Evolutionary conservation across 2,113 vertebrate genomes (phyloP), one percentile per base, ranked within the genome.

Genomic region (Actinemys pallida): DNA sequence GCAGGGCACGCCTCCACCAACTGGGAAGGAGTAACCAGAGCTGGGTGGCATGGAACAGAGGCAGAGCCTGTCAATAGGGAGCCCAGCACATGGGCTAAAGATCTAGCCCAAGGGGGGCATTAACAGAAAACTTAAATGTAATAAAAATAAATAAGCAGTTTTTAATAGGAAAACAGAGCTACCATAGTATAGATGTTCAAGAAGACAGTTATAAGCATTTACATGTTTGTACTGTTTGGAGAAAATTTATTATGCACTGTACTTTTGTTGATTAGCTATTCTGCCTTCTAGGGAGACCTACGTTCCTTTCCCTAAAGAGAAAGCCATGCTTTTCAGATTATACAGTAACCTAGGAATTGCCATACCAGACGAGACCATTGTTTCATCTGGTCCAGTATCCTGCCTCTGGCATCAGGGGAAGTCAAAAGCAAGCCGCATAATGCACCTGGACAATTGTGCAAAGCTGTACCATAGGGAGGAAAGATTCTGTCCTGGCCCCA

Each of bases 81-180:
- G 35, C 14, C 62, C 14, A 65, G 31, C 31, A 22, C 93, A 83
- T 75, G 45, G 12, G 50, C 49, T 85, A 39, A 83, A 96, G 87
- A 81, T 85, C 27, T 49, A 92, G 35, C 81, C 20, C 17, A 42
- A 47, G 75, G 72, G 25, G 13, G 17, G 3, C 62, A 96, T 6
- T 78, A 62, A 72, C 19, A 88, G 53, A 84, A 95, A 93, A 50
- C 22, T 84, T 13, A 94, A 93, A 83, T 35, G 59, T 65, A 45
- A 84, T 87, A 72, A 95, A 50, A 92, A 88, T 83, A 81, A 81
- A 90, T 79, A 27, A 91, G 25, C 83, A 88, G 76, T 19, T 47
- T 88, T 42, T 94, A 91, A 87, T 92, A 91, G 16, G 62, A 35
- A 65, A 65, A 79, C 9, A 53, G 19, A 81, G 50, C 6, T 90